Base-by-base conservation (phyloP, 2,113 vertebrate species). In the Microtus ochrogaster region DNA sequence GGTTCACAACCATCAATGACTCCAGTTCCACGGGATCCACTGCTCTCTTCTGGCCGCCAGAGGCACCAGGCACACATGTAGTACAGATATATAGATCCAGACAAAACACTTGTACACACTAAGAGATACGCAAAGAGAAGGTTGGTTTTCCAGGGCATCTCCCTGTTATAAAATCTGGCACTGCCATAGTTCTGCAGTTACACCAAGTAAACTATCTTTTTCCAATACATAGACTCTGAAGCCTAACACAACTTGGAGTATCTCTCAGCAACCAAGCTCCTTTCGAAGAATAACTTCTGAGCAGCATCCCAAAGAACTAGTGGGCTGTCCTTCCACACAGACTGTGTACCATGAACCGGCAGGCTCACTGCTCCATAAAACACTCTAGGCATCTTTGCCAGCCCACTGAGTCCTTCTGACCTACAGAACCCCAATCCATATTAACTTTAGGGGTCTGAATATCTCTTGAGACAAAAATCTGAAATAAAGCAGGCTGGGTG, bases 141-240 rank as follows among this genome's bases (percentile, higher is more conserved):
- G 4, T 78, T 92, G 26, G 28, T 17, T 93, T 87, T 92, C 86
- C 72, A 78, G 39, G 84, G 84, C 28, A 76, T 36, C 44, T 88
- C 30, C 70, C 41, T n/a, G 16, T 82, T 91, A 89, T 61, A 88
- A 90, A 97, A 90, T n/a, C 90, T 76, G 68, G 89, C 74, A 79
- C 22, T 77, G 11, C 77, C 81, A 22, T 39, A 70, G 26, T 58
- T 90, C 77, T 78, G 4, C 39, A 95, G 41, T 83, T 44, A 89
- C 13, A 89, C 36, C 44, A 92, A 84, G 39, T 9, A 95, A 96
- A 92, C 16, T 28, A 55, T 12, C 44, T 70, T 87, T 33, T 79
- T 39, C 58, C 36, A 88, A 94, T 22, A 82, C 36, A 39, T 70
- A 76, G 26, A 92, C 82, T 79, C 44, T 95, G 79, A 96, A 89